Evolutionary conservation across 2,797 vertebrate genomes (phyloP), one percentile per base, ranked within the genome.

Genomic region (Megalops cyprinoides): DNA sequence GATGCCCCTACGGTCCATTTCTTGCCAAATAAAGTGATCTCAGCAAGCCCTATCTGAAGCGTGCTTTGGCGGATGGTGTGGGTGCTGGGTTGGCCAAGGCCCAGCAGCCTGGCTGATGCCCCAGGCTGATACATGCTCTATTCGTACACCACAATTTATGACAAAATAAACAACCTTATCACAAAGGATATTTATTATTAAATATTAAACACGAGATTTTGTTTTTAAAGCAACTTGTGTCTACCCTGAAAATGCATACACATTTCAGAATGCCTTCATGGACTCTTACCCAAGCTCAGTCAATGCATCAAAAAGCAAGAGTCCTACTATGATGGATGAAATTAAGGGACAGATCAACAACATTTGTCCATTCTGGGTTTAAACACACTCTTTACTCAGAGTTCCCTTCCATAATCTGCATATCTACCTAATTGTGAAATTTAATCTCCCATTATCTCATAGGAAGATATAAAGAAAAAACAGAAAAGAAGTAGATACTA

Each of bases 21-120:
- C 58, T 58, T 76, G 78, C 80, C 56, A 82, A 80, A 86, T 79
- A 20, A 58, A 79, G 82, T 76, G 37, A 79, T 80, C 79, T 71
- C 39, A 76, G 31, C 60, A n/a, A 76, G n/a, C 42, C 78, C 55
- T 42, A 80, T 79, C 71, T 74, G 42, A 81, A 49, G 44, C 71
- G 51, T 44, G 14, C 75, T 23, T 58, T 42, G 28, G 37, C 55
- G 48, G 69, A 31, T 44, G 75, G 80, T 25, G 42, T 31, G 80
- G 12, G 48, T 12, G 71, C 48, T 7, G 25, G 6, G n/a, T 48
- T 83, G 81, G 56, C 73, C 73, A 31, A 74, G 49, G 37, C 28
- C 28, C 14, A 73, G 60, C 48, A 65, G 75, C 69, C 67, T 56
- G 75, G 48, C 75, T 39, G 78, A 60, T 44, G 76, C 58, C 79